These are phyloP conservation scores for Brachypteracias leptosomus DNA, from an alignment of 2,113 vertebrate species.

Conservation along the genomic window DNA sequence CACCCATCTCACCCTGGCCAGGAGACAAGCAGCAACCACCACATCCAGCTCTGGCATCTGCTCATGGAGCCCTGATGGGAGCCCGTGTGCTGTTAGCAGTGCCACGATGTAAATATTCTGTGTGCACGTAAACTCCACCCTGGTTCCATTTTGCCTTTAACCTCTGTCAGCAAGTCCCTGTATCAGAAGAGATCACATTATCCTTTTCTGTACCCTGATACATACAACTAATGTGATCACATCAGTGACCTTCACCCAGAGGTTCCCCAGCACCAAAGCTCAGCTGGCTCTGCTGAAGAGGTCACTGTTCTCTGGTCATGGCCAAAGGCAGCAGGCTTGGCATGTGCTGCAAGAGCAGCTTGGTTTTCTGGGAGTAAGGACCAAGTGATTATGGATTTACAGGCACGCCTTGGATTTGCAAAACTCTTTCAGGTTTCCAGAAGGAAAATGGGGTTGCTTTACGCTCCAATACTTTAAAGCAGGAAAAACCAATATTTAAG, in stretches of 20 bases:
- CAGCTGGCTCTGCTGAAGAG: background rate
- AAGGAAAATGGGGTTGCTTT: background rate
- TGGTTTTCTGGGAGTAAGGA: background rate
- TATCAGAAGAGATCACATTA: background rate
- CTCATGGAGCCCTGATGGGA: background rate
- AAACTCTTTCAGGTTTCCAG: background rate
- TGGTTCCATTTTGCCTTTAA: background rate
- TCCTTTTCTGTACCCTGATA: background rate
- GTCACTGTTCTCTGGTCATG: background rate
- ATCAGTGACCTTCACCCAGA: background rate
- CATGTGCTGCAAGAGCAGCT: background rate
- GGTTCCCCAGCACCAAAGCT: background rate
- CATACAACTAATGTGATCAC: accelerated
- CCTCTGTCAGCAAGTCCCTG: background rate
- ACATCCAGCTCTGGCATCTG: background rate
- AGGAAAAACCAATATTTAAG: background rate
- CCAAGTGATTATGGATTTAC: background rate
- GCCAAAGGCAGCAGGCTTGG: background rate
- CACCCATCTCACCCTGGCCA: background rate
- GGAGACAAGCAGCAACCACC: background rate
- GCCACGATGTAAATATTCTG: background rate
- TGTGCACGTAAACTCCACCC: background rate
- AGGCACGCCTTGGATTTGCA: accelerated
- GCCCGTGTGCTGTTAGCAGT: accelerated
- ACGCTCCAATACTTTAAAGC: background rate